phyloP scores from a whole-genome alignment of 2,797 vertebrate genomes.

The Fundulus diaphanus region DNA sequence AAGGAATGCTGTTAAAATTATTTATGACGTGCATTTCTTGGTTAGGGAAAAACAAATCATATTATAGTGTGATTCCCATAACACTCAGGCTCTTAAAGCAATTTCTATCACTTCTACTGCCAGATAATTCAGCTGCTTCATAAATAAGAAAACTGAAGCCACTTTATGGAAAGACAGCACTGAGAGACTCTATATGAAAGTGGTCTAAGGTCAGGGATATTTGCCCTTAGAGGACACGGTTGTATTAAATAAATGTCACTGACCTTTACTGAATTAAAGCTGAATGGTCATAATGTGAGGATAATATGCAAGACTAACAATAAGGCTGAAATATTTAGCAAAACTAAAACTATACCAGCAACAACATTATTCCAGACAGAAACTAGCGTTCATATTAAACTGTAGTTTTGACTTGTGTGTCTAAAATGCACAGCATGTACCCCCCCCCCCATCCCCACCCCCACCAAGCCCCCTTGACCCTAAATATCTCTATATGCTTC shows the following conservation, averaged over 20 bases:
- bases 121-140: constrained; percentile 6
- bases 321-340: not conserved
- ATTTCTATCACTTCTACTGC: constrained; percentile 12
- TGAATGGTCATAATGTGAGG: constrained; percentile 1
- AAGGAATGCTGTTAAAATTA: constrained; percentile 64
- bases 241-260: not conserved
- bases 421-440: no score
- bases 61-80: constrained; percentile 67
- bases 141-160: constrained; percentile 15
- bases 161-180: constrained; percentile 4
- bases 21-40: constrained; percentile 62
- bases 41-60: constrained; percentile 66
- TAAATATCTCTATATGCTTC: not conserved
- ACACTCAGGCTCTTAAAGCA: constrained; percentile 43
- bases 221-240: not conserved
- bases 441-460: no score
- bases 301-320: not conserved
- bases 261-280: constrained; percentile 19
- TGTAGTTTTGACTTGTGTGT: not conserved
- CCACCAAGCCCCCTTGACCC: no score
- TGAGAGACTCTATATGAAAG: no score
- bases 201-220: constrained; percentile 1
- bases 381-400: not conserved
- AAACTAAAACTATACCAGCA: not conserved
- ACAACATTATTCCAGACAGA: not conserved